Conservation (phyloP, 1,140 invertebrate genomes). For the Diabrotica undecimpunctata region DNA sequence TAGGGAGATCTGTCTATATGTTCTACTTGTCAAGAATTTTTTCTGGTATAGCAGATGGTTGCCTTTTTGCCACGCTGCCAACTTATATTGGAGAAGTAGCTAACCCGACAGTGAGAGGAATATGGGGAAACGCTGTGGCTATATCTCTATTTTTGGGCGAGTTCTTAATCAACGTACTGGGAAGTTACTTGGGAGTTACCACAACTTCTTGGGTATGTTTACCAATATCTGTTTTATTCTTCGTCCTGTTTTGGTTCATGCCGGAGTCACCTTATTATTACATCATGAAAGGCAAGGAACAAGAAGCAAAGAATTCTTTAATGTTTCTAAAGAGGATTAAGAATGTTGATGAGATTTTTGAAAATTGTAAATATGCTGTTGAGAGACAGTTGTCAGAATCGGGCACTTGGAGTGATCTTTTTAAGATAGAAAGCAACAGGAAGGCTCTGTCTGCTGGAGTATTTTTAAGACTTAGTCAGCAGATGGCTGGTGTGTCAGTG, state of each 20-base stretch:
- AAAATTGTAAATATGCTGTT: constrained; percentile 33
- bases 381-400: constrained; percentile 33
- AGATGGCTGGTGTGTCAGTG: constrained; percentile 32
- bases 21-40: constrained; percentile 6
- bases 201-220: constrained; percentile 22
- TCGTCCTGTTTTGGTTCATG: constrained; percentile 25
- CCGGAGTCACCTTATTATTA: constrained; percentile 42
- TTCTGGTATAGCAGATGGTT: constrained; percentile 7
- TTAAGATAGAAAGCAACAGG: constrained; percentile 36
- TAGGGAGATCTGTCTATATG: background rate
- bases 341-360: constrained; percentile 35
- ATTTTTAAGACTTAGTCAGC: constrained; percentile 33
- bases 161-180: constrained; percentile 48
- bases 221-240: constrained; percentile 1
- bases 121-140: constrained; percentile 49
- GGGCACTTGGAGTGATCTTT: constrained; percentile 31
- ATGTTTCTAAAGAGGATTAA: constrained; percentile 50
- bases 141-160: constrained; percentile 53
- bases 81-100: constrained; percentile 65
- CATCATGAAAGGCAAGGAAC: constrained; percentile 32
- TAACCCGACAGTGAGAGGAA: constrained; percentile 61
- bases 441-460: constrained; percentile 33
- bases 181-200: constrained; percentile 20
- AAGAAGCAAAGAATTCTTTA: constrained; percentile 34
- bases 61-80: constrained; percentile 39